Evolutionary conservation across 2,888 invertebrate species (phyloP).

Genomic region (Pyrrhia umbra): DNA sequence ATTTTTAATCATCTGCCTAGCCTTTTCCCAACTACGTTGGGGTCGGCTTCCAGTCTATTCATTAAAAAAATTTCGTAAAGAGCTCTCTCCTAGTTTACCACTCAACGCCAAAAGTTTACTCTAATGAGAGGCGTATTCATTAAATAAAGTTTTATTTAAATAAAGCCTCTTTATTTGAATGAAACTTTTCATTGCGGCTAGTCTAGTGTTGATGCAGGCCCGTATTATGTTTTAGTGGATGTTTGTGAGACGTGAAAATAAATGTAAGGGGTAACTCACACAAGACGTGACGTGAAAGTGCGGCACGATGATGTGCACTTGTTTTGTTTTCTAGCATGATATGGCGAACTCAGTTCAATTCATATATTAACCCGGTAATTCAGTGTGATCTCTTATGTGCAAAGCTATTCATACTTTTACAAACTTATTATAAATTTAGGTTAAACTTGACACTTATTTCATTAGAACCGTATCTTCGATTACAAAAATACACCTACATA

Average conservation of each 20-base stretch:
- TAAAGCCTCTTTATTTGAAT: constrained; percentile 29
- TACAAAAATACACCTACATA: too few relatives aligned
- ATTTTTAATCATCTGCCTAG: too few relatives aligned
- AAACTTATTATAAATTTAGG: too few relatives aligned
- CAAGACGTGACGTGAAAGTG: background rate
- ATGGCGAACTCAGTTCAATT: too few relatives aligned
- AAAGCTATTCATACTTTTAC: too few relatives aligned
- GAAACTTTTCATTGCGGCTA: constrained; percentile 41
- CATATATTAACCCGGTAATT: too few relatives aligned
- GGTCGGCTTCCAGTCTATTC: too few relatives aligned
- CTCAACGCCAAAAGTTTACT: constrained; percentile 26
- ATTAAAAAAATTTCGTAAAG: constrained; percentile 15
- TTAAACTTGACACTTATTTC: too few relatives aligned
- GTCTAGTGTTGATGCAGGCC: constrained; percentile 27
- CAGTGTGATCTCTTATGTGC: too few relatives aligned
- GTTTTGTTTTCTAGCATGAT: background rate
- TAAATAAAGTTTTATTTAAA: constrained; percentile 46
- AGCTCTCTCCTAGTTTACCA: constrained; percentile 10
- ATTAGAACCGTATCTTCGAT: too few relatives aligned
- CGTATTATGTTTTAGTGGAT: constrained; percentile 23
- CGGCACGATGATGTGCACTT: background rate
- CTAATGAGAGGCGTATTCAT: constrained; percentile 51
- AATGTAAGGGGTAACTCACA: background rate
- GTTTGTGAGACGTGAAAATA: constrained; percentile 16
- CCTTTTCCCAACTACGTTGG: too few relatives aligned